Evolutionary conservation across 2,888 invertebrate genomes (phyloP).

Genomic region (Drosophila flavopinicola): DNA sequence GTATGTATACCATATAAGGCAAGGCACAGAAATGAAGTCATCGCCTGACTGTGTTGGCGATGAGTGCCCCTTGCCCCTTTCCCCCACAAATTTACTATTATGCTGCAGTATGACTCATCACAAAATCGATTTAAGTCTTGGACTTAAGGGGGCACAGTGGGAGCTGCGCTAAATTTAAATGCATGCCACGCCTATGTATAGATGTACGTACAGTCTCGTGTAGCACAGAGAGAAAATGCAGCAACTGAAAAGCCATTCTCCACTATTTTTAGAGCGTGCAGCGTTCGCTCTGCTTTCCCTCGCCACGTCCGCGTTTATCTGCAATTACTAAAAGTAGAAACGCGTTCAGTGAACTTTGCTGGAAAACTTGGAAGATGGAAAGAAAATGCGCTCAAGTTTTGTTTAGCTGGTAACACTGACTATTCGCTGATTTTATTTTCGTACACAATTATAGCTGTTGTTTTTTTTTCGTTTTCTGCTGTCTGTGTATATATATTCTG

Average conservation of each 20-base stretch:
- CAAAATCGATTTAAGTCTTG: conserved; percentile 34
- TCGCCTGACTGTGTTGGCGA: conserved; percentile 36
- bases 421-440: conserved; percentile 64
- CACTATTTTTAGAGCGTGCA: conserved; percentile 52
- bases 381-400: conserved; percentile 32
- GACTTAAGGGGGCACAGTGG: background rate
- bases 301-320: conserved; percentile 21
- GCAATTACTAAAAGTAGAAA: conserved; percentile 6
- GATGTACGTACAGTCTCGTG: conserved; percentile 46
- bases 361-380: conserved; percentile 25
- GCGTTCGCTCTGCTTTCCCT: conserved; percentile 53
- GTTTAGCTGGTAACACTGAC: conserved; percentile 55
- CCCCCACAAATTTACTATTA: conserved; percentile 4
- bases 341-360: conserved; percentile 62
- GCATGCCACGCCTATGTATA: conserved; percentile 26
- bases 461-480: conserved; percentile 14
- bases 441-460: conserved; percentile 48
- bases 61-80: background rate
- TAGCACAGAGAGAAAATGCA: conserved; percentile 29
- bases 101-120: conserved; percentile 65
- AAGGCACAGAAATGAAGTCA: conserved; percentile 62
- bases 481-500: conserved; percentile 32
- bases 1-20: conserved; percentile 15
- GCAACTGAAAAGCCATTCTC: conserved; percentile 49
- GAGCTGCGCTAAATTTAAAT: conserved; percentile 33